Conservation (phyloP, 2,797 vertebrate species). For the Champsocephalus esox region DNA sequence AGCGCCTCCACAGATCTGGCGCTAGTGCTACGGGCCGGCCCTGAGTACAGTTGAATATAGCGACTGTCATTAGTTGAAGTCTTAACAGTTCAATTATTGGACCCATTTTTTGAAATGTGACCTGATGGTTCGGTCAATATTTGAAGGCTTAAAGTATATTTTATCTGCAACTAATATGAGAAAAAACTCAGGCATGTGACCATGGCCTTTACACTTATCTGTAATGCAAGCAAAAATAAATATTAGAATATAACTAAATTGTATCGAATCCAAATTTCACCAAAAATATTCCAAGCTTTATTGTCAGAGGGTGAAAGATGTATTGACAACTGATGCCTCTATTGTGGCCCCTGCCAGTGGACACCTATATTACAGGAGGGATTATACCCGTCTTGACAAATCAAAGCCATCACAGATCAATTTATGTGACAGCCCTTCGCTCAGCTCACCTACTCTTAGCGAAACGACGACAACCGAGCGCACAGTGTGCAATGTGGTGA, state of each 20-base stretch:
- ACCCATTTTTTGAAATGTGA: background rate
- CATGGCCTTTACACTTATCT: background rate
- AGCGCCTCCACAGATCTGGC: too few species aligned
- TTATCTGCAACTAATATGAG: background rate
- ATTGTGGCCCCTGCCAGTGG: conserved; percentile 47
- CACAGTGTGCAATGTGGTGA: conserved; percentile 49
- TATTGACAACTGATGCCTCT: conserved; percentile 56
- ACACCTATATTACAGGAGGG: conserved; percentile 72
- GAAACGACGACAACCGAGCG: conserved; percentile 28
- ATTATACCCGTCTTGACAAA: conserved; percentile 74
- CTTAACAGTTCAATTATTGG: too few species aligned
- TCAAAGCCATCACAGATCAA: conserved; percentile 67
- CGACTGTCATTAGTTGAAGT: background rate
- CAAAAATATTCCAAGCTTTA: background rate
- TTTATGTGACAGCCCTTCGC: conserved; percentile 58
- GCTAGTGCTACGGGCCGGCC: too few species aligned
- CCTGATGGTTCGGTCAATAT: background rate
- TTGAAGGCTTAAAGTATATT: too few species aligned
- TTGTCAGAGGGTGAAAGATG: background rate
- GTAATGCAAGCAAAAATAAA: background rate
- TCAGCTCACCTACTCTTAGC: conserved; percentile 47
- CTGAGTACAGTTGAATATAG: background rate
- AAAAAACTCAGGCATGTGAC: background rate
- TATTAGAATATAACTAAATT: background rate
- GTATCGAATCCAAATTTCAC: background rate